phyloP scores from a whole-genome alignment of 1,140 invertebrate species.

The Drosophila nigrodunni region DNA sequence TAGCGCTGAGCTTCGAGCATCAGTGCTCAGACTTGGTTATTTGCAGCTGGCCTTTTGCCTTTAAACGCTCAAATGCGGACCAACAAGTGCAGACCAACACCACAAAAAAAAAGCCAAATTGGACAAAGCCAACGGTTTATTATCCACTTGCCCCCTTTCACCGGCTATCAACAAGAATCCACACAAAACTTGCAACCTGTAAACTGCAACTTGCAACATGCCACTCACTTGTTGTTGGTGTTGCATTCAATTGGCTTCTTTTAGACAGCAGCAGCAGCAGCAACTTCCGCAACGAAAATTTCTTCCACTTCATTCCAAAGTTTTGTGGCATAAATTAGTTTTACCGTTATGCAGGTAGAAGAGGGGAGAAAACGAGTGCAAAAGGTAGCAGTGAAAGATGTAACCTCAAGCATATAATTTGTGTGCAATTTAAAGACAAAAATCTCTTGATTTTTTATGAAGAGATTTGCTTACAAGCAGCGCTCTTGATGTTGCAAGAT shows the following conservation, averaged over 20 bases:
- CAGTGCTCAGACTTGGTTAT: not conserved
- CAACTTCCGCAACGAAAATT: conserved; percentile 66
- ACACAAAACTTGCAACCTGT: conserved; percentile 21
- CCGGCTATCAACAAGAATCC: conserved; percentile 24
- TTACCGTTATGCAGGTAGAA: conserved; percentile 52
- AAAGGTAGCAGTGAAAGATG: conserved; percentile 8
- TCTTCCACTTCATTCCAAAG: conserved; percentile 5
- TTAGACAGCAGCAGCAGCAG: conserved; percentile 14
- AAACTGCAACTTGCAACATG: conserved; percentile 44
- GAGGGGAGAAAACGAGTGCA: not conserved
- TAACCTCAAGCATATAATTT: conserved; percentile 61
- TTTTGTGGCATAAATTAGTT: conserved; percentile 71
- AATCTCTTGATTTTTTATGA: conserved; percentile 54
- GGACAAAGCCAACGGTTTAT: conserved; percentile 24
- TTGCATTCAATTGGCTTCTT: conserved; percentile 75
- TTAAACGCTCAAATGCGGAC: conserved; percentile 14
- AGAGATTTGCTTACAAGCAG: conserved; percentile 22
- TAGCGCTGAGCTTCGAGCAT: not conserved
- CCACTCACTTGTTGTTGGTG: conserved; percentile 49
- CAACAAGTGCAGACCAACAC: conserved; percentile 42
- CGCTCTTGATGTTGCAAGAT: conserved; percentile 3
- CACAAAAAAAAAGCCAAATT: not conserved
- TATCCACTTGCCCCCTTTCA: conserved; percentile 34
- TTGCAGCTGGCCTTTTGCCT: conserved; percentile 35
- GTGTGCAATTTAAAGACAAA: conserved; percentile 53